Evolutionary conservation across 2,888 invertebrate species (phyloP), one percentile per base, ranked within the genome.

Genomic region (Synanthedon andrenaeformis): DNA sequence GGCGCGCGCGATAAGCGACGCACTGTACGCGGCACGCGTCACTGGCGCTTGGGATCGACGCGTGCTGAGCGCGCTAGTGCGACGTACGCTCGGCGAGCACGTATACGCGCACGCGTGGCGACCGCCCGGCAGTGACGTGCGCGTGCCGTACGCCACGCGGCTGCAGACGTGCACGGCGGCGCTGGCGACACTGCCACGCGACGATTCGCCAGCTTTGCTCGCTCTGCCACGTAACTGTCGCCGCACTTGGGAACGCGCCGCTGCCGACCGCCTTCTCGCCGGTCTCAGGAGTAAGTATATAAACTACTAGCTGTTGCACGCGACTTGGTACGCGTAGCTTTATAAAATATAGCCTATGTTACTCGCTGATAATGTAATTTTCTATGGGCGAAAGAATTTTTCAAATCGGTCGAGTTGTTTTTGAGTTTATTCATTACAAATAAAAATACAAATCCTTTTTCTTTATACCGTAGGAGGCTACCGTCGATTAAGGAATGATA

Each of bases 141-240:
- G 74, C 49, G 68, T 67, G 53, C 74, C 74, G 45, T 68, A 28
- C 42, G 51, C 1, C 78, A 82, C 63, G 80, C 90, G 55, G 78
- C 89, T 51, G 45, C 57, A 64, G 64, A 49, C 64, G 62, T 45
- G 45, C 45, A 65, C 91, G 3, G 86, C 89, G 8, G 81, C 90
- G 1, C 89, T 96, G 54, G 91, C 91, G 52, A 87, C 88, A 35
- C 77, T 96, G 50, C 91, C 94, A 0, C 92, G 93, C 57, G 87
- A 89, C 53, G 96, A 97, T 72, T 82, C 90, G 12, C 94, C 96
- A 0, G 86, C 90, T 5, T 90, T 93, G 65, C 93, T 97, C 66
- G 95, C 96, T 3, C 82, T 98, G 51, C 95, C 98, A 0, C 92
- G 92, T 53, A 98, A 97, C 74, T 95, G 97, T 56, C 92, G 95